Base-by-base conservation (phyloP, 2,888 invertebrate genomes). In the Abrostola tripartita region DNA sequence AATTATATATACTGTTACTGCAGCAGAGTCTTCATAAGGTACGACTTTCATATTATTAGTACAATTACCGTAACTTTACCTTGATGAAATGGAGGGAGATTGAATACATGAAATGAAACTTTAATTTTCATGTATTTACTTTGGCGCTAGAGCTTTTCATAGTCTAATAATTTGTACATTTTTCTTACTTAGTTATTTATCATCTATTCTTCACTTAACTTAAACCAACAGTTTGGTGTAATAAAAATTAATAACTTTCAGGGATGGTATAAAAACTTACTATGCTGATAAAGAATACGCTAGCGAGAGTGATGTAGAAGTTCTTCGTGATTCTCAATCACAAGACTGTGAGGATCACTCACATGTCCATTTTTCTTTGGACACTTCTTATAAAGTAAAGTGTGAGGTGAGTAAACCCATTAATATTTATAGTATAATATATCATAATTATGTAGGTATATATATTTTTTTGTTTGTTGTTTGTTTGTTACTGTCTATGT, bases 21-120 rank as follows among this genome's bases (percentile, higher is more conserved):
- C 88, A 97, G 96, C 88, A 95, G 97, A 89, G 96, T 96, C 70
- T 96, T 96, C 83, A 95, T 96, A 83, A 95, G 96, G 97, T 97
- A 93, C 35, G 38, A 0, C 14, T 37, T 9, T 35, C 14, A 57
- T 60, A 6, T 24, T 60, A 12, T 70, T 60, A 57, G 7, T 54
- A 0, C 14, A 40, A 40, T n/a, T 1, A 14, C 10, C 8, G 14
- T 68, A 71, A 36, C 38, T 38, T 11, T 58, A 12, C 52, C 67
- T n/a, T 49, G 57, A 63, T 24, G 24, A 68, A 59, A 68, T 63
- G 70, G 55, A 55, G 55, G 74, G 52, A 56, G 58, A 38, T 8
- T 49, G 35, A 42, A n/a, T n/a, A 11, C 6, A 37, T 42, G 8
- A 4, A 37, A 4, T 36, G n/a, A 36, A 37, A 53, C 12, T 8